Evolutionary conservation across 1,140 invertebrate genomes (phyloP), one percentile per base, ranked within the genome.

Genomic region (Halesus radiatus): DNA sequence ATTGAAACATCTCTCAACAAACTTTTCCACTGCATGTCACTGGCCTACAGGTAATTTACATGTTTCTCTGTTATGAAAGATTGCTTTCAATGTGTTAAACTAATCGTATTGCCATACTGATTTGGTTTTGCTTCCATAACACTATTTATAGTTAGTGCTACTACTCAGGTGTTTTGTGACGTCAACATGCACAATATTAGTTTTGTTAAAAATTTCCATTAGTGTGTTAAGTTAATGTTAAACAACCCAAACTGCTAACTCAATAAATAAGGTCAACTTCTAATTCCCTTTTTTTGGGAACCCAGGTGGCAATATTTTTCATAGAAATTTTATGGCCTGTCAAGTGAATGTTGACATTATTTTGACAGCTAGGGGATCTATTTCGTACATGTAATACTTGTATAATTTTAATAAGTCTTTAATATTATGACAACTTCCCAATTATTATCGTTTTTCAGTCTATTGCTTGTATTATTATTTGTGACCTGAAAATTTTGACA

Each of bases 1-100:
- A 98, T 99, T 85, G 98, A 99, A 88, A 96, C 95, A 58, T 98
- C 97, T 52, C 92, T 99, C 58, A 96, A 96, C 83, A 98, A 98
- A 89, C 91, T 99, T 58, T 99, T 99, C 87, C 95, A 98, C 87
- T 98, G 97, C 89, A 98, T 99, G 96, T 96, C 96, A 79, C 90
- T 99, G 81, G 97, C 97, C 29, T 99, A 98, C 92, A 98, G 96
- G 97, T 98, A 90, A 91, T 50, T 77, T 60, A 10, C 8, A 79
- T 18, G 50, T 72, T 68, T 72, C n/a, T 23, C 29, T 80, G 23
- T 52, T 68, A 29, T 66, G 16, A 64, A 60, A 15, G 52, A 23
- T 16, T 37, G 13, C 7, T 56, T 32, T 37, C 15, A 32, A 10
- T 64, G 53, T 50, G 50, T 52, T 53, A 20, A 37, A 76, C 62